Evolutionary conservation across 2,888 invertebrate species (phyloP).

Genomic region (Yponomeuta plumbellus): DNA sequence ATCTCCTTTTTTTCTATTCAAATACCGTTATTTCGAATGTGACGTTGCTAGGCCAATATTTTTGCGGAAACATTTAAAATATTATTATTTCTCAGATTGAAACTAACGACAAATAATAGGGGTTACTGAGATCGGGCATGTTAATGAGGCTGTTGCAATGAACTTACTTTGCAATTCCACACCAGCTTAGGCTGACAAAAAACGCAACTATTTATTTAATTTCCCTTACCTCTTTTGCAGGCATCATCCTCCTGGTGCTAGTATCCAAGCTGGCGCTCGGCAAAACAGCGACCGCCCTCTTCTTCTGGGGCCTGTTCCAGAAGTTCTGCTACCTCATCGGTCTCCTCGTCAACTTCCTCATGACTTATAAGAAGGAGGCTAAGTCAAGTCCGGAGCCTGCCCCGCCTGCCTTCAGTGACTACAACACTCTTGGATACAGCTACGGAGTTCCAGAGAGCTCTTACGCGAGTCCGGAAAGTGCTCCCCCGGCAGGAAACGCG

Average conservation of each 20-base stretch:
- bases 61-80: no score
- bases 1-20: no score
- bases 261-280: conserved; percentile 56
- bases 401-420: conserved; percentile 33
- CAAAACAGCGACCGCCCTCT: conserved; percentile 53
- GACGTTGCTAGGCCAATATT: no score
- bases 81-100: no score
- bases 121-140: no score
- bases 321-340: conserved; percentile 57
- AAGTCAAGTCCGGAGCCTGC: conserved; percentile 6
- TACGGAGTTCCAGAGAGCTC: conserved; percentile 51
- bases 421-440: conserved; percentile 63
- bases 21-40: no score
- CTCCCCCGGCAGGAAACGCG: conserved; percentile 28
- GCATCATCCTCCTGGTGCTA: conserved; percentile 48
- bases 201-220: neutral
- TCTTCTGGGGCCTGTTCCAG: conserved; percentile 61
- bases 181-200: neutral
- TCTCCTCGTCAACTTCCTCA: conserved; percentile 49
- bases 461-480: neutral
- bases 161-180: no score
- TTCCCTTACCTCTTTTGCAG: conserved; percentile 33
- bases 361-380: conserved; percentile 38
- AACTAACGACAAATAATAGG: no score
- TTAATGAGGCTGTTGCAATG: no score